These are phyloP conservation scores for Zaprionus nigranus DNA, from an alignment of 1,140 invertebrate species.

Conservation along the genomic window DNA sequence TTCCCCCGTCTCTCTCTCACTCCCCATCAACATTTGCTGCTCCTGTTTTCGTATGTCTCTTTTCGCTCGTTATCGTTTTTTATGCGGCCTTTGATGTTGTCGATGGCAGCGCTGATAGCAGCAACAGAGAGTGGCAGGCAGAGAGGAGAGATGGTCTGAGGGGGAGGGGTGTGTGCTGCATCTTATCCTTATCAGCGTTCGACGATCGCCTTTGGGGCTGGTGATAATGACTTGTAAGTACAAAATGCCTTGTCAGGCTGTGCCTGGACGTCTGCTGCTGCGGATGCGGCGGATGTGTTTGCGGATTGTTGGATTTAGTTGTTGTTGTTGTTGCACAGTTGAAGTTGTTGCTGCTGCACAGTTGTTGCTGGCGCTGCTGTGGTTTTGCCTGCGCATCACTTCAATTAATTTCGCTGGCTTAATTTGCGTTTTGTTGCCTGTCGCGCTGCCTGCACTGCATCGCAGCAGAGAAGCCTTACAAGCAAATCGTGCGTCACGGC, in stretches of 20 bases:
- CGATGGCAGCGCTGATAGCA: conserved; percentile 67
- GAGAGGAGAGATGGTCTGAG: neutral
- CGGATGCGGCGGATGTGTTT: conserved; percentile 29
- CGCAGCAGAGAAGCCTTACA: conserved; percentile 57
- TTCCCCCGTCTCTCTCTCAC: neutral
- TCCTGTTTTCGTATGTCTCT: conserved; percentile 69
- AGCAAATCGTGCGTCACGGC: conserved; percentile 83
- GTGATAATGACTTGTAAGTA: conserved; percentile 84
- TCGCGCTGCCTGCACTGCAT: conserved; percentile 5
- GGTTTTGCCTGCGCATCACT: conserved; percentile 76
- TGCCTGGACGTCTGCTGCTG: neutral
- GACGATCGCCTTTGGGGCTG: conserved; percentile 61
- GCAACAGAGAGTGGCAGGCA: neutral
- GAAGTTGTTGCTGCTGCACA: conserved; percentile 16
- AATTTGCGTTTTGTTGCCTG: conserved; percentile 74
- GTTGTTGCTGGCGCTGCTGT: conserved; percentile 24
- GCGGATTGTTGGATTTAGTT: conserved; percentile 39
- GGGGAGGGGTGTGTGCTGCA: conserved; percentile 23
- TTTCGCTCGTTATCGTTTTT: conserved; percentile 71
- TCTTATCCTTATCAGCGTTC: conserved; percentile 63
- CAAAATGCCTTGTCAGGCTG: conserved; percentile 81
- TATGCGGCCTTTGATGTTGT: conserved; percentile 77
- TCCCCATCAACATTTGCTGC: conserved; percentile 33
- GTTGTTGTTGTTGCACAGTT: conserved; percentile 26
- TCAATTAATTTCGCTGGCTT: conserved; percentile 81